Evolutionary conservation across 2,888 invertebrate genomes (phyloP), one percentile per base, ranked within the genome.

Genomic region (Adelognathus sp.): DNA sequence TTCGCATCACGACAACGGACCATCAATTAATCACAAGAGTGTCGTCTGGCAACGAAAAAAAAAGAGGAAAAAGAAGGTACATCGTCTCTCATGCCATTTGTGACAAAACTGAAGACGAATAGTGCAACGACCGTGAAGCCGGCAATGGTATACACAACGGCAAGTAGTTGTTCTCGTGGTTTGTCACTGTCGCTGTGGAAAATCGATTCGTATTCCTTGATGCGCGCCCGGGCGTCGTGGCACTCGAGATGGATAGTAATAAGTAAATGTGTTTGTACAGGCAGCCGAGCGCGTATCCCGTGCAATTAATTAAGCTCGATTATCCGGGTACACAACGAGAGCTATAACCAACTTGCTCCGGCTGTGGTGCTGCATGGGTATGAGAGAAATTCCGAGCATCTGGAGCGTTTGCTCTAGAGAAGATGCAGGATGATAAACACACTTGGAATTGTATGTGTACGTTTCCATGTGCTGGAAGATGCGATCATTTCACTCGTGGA

Each of bases 231-330:
- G 33, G 33, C 58, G 24, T n/a, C 31, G 41, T 3, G 36, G 18
- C 41, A 14, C 39, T 86, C 86, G 88, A 88, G 89, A 89, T 86
- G 85, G 87, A 88, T 86, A 86, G 88, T 87, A 89, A 89, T 89
- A 89, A 89, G 88, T 89, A 88, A 90, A 90, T 89, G 89, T 88
- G 87, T 88, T 90, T 89, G 88, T 85, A 79, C 79, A 87, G 87
- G 60, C 58, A 66, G 63, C 84, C 83, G 84, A 83, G 86, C 86
- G 88, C 84, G 84, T 86, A 87, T 85, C 86, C 85, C 85, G 83
- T 85, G 89, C 87, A 89, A 90, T 90, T 90, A 90, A 90, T 90
- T 90, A 89, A 88, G 88, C 89, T 87, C 88, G 89, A 90, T 89
- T 90, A 90, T 90, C 89, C 88, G 84, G 85, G 88, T 88, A 58